A percentile compares a stretch with the other conserved stretches of the same genome.
These are phyloP conservation scores for Aphrophora alni DNA, from an alignment of 2,888 invertebrate species.

Conservation along the genomic window DNA sequence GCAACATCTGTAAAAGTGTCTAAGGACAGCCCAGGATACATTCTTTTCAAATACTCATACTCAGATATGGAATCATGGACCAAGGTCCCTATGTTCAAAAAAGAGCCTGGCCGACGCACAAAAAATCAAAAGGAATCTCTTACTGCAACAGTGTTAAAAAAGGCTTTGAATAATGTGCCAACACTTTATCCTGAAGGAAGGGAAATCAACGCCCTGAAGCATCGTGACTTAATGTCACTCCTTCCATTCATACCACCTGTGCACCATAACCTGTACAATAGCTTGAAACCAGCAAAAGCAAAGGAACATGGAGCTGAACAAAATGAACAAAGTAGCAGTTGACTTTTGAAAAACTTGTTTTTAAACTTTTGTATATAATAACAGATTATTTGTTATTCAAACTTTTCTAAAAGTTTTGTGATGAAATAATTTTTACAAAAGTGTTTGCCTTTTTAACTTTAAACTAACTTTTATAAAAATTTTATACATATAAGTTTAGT, in stretches of 20 bases:
- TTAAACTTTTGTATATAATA: background rate
- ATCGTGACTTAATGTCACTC: background rate
- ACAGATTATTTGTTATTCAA: background rate
- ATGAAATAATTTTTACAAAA: background rate
- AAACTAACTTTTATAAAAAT: too few relatives aligned
- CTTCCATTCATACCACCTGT: background rate
- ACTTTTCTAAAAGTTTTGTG: background rate
- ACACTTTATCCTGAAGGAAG: slow-evolving; percentile 7
- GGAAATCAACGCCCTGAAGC: slow-evolving; percentile 14
- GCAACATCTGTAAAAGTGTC: background rate
- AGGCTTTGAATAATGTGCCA: background rate
- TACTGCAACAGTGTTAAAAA: background rate
- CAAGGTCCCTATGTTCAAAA: background rate
- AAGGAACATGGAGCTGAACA: background rate
- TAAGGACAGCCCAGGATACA: background rate
- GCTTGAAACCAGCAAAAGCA: background rate
- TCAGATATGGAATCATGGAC: background rate
- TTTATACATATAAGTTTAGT: too few relatives aligned
- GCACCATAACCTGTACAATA: background rate
- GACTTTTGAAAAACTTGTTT: background rate
- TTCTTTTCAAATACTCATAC: slow-evolving; percentile 6
- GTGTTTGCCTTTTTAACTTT: background rate
- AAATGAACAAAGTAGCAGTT: background rate
- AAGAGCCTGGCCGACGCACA: slow-evolving; percentile 1
- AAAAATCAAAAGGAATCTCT: slow-evolving; percentile 7